These are phyloP conservation scores for Atta texana DNA, from an alignment of 1,140 invertebrate species.

Conservation along the genomic window DNA sequence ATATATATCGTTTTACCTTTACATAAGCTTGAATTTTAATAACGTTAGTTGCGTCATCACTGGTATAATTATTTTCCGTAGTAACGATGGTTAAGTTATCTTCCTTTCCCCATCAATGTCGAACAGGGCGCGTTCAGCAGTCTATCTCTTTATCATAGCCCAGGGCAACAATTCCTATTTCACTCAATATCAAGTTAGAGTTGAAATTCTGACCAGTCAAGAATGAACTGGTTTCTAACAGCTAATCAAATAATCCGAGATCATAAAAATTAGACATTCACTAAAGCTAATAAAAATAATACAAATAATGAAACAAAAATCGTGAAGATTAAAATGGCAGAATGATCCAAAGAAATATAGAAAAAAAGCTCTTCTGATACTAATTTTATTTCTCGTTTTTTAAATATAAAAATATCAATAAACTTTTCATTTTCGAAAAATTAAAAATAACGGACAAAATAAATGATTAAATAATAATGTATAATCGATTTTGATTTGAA, in stretches of 20 bases:
- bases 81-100: conserved; percentile 18
- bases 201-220: conserved; percentile 35
- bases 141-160: conserved; percentile 48
- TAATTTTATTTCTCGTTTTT: not conserved
- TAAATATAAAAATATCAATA: not conserved
- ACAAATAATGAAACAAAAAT: not conserved
- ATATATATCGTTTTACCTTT: not conserved
- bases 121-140: conserved; percentile 4
- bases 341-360: not conserved
- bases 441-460: not conserved
- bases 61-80: conserved; percentile 37
- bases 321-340: not conserved
- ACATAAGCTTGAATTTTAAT: conserved; percentile 10
- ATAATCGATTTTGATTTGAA: not conserved
- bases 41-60: conserved; percentile 29
- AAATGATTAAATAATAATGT: not conserved
- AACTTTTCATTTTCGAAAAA: not conserved
- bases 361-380: not conserved
- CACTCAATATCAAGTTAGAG: conserved; percentile 25
- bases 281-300: not conserved
- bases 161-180: conserved; percentile 40
- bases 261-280: conserved; percentile 1
- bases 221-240: not conserved
- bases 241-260: not conserved
- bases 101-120: not conserved